Conservation (phyloP, 2,888 invertebrate species). For the Nomada ferruginata region DNA sequence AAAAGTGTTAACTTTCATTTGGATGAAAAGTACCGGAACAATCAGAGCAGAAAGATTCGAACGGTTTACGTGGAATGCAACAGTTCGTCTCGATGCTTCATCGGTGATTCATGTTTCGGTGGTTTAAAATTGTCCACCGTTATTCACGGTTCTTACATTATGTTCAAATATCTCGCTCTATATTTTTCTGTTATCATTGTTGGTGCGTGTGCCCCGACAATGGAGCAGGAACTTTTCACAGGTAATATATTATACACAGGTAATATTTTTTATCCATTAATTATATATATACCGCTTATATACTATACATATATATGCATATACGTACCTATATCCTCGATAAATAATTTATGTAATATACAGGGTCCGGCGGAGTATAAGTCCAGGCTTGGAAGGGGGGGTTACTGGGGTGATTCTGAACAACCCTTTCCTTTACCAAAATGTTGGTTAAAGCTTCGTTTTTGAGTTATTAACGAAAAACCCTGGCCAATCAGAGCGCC, state of each 20-base stretch:
- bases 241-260: constrained; percentile 37
- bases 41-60: constrained; percentile 32
- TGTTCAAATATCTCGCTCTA: constrained; percentile 2
- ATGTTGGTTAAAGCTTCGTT: no score
- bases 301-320: no score
- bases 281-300: no score
- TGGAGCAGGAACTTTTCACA: not conserved
- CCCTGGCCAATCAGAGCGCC: no score
- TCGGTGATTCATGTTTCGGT: not conserved
- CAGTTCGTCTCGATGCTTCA: constrained; percentile 19
- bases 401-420: no score
- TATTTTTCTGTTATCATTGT: not conserved
- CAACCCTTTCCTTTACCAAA: no score
- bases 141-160: not conserved
- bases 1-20: constrained; percentile 14
- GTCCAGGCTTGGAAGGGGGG: no score
- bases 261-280: no score
- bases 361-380: no score
- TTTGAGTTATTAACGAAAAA: no score
- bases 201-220: not conserved
- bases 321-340: no score
- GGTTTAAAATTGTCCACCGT: not conserved
- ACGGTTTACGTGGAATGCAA: not conserved
- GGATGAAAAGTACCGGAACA: constrained; percentile 3
- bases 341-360: no score